phyloP scores from a whole-genome alignment of 2,888 invertebrate genomes.

The Rhimphoctona megacephalus region DNA sequence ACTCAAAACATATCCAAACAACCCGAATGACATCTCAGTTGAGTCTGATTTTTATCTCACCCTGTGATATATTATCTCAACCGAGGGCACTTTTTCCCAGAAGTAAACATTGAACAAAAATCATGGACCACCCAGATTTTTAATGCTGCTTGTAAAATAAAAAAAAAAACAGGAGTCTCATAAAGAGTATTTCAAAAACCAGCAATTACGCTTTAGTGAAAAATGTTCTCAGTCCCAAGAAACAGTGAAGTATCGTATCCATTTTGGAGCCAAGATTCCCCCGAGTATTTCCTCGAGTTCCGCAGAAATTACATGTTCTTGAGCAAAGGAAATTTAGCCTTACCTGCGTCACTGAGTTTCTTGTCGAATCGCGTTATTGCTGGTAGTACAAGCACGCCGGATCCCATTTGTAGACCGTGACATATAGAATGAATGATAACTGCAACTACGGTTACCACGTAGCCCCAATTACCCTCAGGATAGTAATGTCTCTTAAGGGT shows the following conservation, averaged over 20 bases:
- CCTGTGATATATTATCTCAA: not conserved
- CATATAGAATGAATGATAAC: slow-evolving; percentile 90
- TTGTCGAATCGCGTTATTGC: slow-evolving; percentile 68
- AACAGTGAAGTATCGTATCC: not conserved
- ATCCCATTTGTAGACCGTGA: slow-evolving; percentile 90
- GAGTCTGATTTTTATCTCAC: not conserved
- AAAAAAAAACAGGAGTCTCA: not conserved
- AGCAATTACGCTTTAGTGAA: slow-evolving; percentile 13
- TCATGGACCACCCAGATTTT: slow-evolving; percentile 16
- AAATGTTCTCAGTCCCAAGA: not conserved
- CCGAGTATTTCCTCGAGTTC: not conserved
- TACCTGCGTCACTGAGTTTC: slow-evolving; percentile 75
- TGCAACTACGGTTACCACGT: slow-evolving; percentile 90
- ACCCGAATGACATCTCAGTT: not conserved
- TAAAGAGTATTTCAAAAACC: not conserved
- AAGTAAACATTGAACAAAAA: not conserved
- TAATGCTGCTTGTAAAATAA: not conserved
- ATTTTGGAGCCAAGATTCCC: not conserved
- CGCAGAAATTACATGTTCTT: slow-evolving; percentile 25
- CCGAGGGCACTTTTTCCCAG: not conserved
- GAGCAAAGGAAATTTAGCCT: slow-evolving; percentile 24
- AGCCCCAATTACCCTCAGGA: slow-evolving; percentile 95
- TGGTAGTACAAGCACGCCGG: slow-evolving; percentile 84
- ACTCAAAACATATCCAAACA: slow-evolving; percentile 32
- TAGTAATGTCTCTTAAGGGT: slow-evolving; percentile 88